Conservation (phyloP, 2,888 invertebrate species). For the Odiellus spinosus region DNA sequence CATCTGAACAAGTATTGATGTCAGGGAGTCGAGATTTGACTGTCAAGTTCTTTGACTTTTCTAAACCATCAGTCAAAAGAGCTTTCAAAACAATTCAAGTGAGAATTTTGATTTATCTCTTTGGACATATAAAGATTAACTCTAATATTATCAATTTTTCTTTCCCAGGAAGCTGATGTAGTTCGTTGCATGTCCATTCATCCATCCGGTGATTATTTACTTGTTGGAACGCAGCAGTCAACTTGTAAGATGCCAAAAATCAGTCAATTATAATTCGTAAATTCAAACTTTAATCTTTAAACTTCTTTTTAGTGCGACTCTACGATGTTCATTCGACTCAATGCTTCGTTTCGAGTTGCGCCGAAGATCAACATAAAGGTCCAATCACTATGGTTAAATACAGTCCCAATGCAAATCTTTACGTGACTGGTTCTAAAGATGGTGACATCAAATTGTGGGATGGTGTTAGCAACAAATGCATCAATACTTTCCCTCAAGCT, state of each 20-base stretch:
- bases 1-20: constrained; percentile 74
- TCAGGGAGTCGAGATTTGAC: constrained; percentile 90
- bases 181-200: constrained; percentile 83
- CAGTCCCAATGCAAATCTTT: constrained; percentile 51
- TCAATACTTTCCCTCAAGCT: constrained; percentile 82
- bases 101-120: constrained; percentile 23
- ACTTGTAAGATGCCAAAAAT: constrained; percentile 30
- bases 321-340: constrained; percentile 92
- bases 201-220: constrained; percentile 82
- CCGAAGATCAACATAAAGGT: constrained; percentile 39
- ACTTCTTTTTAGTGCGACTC: constrained; percentile 43
- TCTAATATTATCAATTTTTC: constrained; percentile 9
- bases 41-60: constrained; percentile 91
- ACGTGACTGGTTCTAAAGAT: constrained; percentile 76
- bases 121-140: constrained; percentile 1
- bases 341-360: constrained; percentile 83
- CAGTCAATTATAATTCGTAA: too few relatives aligned
- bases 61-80: constrained; percentile 95
- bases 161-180: constrained; percentile 65
- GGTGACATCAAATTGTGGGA: constrained; percentile 95
- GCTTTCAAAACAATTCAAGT: constrained; percentile 88
- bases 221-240: constrained; percentile 84
- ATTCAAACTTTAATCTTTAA: too few relatives aligned
- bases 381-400: constrained; percentile 38
- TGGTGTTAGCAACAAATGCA: constrained; percentile 78